phyloP scores from a whole-genome alignment of 2,113 vertebrate species.

The Barbus barbus region DNA sequence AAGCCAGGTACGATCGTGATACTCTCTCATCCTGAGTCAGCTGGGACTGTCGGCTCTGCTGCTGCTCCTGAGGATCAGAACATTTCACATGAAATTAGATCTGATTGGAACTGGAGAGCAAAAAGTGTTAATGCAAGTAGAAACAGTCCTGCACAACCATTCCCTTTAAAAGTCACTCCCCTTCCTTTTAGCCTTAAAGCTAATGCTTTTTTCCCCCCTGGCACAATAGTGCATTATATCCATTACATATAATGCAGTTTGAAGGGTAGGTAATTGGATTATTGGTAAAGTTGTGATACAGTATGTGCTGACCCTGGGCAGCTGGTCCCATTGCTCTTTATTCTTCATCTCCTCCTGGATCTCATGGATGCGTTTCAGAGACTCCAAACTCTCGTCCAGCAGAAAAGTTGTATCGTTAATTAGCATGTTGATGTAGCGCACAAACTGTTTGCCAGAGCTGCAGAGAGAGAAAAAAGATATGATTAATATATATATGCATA shows the following conservation, averaged over 20 bases:
- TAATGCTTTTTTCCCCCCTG: neutral
- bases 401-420: slow-evolving; percentile 99
- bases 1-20: no score
- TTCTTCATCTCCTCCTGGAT: slow-evolving; percentile 99
- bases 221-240: neutral
- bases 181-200: neutral
- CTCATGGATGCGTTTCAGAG: slow-evolving; percentile 97
- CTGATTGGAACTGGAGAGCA: no score
- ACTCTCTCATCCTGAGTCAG: no score
- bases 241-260: slow-evolving; percentile 8
- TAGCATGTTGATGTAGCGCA: slow-evolving; percentile 99
- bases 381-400: slow-evolving; percentile 96
- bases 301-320: slow-evolving; percentile 87
- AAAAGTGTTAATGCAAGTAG: no score
- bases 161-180: neutral
- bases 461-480: slow-evolving; percentile 25
- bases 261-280: neutral
- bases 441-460: slow-evolving; percentile 98
- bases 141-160: no score
- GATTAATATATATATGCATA: neutral
- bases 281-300: neutral
- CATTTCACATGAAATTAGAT: no score
- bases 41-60: no score
- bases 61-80: no score
- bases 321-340: slow-evolving; percentile 95